Base-by-base conservation (phyloP, 2,797 vertebrate genomes). In the Prunella strophiata region DNA sequence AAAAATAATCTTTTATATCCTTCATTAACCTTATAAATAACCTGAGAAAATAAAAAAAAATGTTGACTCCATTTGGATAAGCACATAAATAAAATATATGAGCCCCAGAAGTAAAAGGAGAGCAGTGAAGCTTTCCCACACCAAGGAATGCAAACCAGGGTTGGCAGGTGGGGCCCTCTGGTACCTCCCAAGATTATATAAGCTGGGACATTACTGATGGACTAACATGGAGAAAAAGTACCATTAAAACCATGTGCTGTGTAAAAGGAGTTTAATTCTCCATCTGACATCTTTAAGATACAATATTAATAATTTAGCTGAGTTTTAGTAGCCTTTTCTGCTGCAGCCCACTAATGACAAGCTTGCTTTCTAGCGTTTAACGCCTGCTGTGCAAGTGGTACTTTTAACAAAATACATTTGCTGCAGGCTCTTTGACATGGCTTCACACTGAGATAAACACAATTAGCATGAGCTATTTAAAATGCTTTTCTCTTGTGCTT, bases 401-500 rank as follows among this genome's bases (percentile, higher is more conserved):
- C 90, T 97, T 98, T 95, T 89, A 95, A 94, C 88, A 97, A 97
- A 98, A 96, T 89, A 92, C 94, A 96, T 97, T 97, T 97, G 95
- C 96, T 96, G 93, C 96, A 92, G 91, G 95, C 96, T 96, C 97
- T 97, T 87, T 97, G 96, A 98, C 97, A 93, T 59, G 95, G 81
- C 89, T 89, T 97, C 97, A 97, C 74, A 96, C 97, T 93, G 97
- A 97, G 97, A 97, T 97, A 97, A 98, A 97, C 93, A 97, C 96
- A 97, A 98, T 98, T 97, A 98, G 93, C 94, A 95, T 65, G 72
- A 98, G 93, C 91, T 96, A 80, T 96, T 96, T 97, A 96, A 96
- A 96, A 94, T 93, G 81, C 83, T 66, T 70, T 89, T 97, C 87
- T 95, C 83, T 93, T 71, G 42, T 96, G 85, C 96, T 96, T 97